Evolutionary conservation across 2,888 invertebrate species (phyloP).

Genomic region (Apamea crenata): DNA sequence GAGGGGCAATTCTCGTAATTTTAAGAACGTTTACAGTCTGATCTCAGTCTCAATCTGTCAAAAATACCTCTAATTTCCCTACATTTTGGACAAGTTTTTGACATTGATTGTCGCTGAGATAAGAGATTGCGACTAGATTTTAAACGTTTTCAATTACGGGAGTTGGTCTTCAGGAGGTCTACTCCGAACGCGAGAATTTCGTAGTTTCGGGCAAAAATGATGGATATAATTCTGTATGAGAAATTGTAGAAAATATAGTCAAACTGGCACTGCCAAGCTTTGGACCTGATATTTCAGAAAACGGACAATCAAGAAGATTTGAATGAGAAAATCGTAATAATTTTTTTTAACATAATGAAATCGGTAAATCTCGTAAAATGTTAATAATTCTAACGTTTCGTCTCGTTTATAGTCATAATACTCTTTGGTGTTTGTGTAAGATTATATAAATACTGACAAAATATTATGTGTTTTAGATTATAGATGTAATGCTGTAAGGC

Average conservation of each 20-base stretch:
- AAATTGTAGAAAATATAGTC: neutral
- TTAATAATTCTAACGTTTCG: neutral
- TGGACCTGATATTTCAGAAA: neutral
- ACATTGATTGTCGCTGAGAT: too few species aligned
- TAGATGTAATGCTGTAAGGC: neutral
- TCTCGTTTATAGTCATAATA: neutral
- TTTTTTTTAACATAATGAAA: neutral
- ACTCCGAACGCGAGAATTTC: too few species aligned
- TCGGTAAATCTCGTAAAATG: neutral
- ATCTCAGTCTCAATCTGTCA: too few species aligned
- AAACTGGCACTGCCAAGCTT: neutral
- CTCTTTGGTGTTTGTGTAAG: neutral
- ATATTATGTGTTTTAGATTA: neutral
- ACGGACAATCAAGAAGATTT: neutral
- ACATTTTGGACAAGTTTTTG: too few species aligned
- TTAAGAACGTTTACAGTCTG: too few species aligned
- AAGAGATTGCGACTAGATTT: too few species aligned
- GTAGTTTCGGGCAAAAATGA: too few species aligned
- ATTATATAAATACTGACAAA: constrained; percentile 3
- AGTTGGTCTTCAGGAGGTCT: too few species aligned
- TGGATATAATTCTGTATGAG: neutral
- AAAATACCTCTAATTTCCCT: too few species aligned
- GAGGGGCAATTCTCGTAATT: too few species aligned
- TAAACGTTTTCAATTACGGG: too few species aligned
- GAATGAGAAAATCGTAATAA: neutral